Evolutionary conservation across 2,888 invertebrate species (phyloP), one percentile per base, ranked within the genome.

Genomic region (Tetheella fluctuosa): DNA sequence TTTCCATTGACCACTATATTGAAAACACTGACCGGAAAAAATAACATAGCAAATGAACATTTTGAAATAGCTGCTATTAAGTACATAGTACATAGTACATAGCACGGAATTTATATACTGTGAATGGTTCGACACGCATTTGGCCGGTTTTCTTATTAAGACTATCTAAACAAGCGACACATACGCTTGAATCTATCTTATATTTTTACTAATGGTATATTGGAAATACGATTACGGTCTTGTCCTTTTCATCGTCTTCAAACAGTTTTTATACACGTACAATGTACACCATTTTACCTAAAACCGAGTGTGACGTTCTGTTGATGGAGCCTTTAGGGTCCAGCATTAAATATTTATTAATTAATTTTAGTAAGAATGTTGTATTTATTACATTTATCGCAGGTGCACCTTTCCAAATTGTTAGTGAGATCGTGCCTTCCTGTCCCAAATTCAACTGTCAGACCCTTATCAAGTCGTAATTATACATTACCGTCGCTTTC

Each of bases 381-480:
- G 65, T 71, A 73, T 73, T 77, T 73, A 75, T 74, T 70, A 67
- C 72, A 74, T 77, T 76, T 76, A 81, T 74, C 83, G 76, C 88
- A 89, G 86, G 88, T 88, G 85, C 82, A 84, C 81, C 79, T 80
- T 77, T 69, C 77, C 64, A 79, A 87, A 86, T 84, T 84, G 84
- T 79, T 79, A 80, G 78, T 74, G 81, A 82, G 84, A 83, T 83
- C 79, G 76, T 76, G 81, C 81, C 77, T 85, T 85, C 88, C 85
- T 85, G 86, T 83, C 84, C 88, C 85, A 84, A 90, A 90, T 88
- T 89, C 89, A 78, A 84, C 89, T 91, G 91, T 92, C 91, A 84
- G 86, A 92, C 91, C 91, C 91, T 86, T 85, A 86, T 92, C 91
- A 91, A 81, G 72, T 72, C 84, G 81, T 90, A 92, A 91, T 91